Conservation (phyloP, 2,797 vertebrate species). For the Myripristis jacobus region DNA sequence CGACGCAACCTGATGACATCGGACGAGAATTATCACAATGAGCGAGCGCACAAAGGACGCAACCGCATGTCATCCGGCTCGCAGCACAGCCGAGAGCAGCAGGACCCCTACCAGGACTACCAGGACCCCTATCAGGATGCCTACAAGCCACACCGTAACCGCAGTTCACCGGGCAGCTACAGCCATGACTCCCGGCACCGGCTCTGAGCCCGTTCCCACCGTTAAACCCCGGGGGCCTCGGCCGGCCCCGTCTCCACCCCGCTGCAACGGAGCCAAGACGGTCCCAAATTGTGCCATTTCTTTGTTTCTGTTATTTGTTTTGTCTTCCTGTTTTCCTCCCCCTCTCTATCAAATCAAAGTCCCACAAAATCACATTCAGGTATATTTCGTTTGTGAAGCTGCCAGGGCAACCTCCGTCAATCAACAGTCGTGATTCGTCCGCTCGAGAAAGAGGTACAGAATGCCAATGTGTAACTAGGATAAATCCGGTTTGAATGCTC, state of each 20-base stretch:
- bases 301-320: constrained; percentile 66
- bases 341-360: constrained; percentile 47
- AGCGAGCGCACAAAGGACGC: constrained; percentile 94
- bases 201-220: constrained; percentile 88
- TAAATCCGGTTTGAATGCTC: constrained; percentile 14
- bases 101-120: constrained; percentile 93
- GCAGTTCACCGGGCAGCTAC: constrained; percentile 95
- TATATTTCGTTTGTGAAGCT: constrained; percentile 48
- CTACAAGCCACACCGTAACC: constrained; percentile 94
- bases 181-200: constrained; percentile 96
- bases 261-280: constrained; percentile 81
- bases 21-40: constrained; percentile 94
- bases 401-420: constrained; percentile 43
- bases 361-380: constrained; percentile 47
- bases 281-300: constrained; percentile 90
- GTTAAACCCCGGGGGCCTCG: constrained; percentile 58
- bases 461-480: constrained; percentile 36
- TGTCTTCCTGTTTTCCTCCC: constrained; percentile 45
- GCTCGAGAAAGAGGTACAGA: constrained; percentile 39
- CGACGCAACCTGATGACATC: constrained; percentile 92
- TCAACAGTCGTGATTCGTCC: constrained; percentile 41
- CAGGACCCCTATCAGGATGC: constrained; percentile 97
- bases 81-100: constrained; percentile 92
- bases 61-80: constrained; percentile 94
- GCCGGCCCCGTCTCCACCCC: constrained; percentile 57